These are phyloP conservation scores for Cryptophagus acutangulus DNA, from an alignment of 2,888 invertebrate genomes.

Conservation along the genomic window DNA sequence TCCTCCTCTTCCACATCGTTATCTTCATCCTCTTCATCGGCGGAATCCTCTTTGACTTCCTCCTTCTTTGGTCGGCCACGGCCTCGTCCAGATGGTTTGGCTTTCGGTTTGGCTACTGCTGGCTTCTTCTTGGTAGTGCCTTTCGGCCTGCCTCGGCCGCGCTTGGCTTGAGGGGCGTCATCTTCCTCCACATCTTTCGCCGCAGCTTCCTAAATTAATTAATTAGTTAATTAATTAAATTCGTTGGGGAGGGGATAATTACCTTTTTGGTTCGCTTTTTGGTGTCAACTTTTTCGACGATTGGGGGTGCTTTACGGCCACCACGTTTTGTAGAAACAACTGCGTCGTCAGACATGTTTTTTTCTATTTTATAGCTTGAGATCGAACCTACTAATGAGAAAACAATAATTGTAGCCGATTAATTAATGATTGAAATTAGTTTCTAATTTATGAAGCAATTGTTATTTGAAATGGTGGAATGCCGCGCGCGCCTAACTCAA, in stretches of 20 bases:
- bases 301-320: conserved; percentile 45
- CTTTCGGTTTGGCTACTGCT: conserved; percentile 43
- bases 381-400: conserved; percentile 5
- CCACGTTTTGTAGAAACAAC: conserved; percentile 44
- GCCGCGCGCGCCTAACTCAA: conserved; percentile 44
- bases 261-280: conserved; percentile 36
- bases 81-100: conserved; percentile 39
- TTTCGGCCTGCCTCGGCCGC: conserved; percentile 55
- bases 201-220: conserved; percentile 24
- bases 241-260: no score
- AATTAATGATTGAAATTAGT: no score
- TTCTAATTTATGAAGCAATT: no score
- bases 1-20: conserved; percentile 42
- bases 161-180: conserved; percentile 47
- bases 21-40: conserved; percentile 46
- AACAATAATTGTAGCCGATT: no score
- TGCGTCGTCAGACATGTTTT: conserved; percentile 45
- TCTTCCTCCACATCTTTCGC: conserved; percentile 35
- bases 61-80: conserved; percentile 50
- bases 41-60: conserved; percentile 45
- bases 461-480: conserved; percentile 30
- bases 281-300: conserved; percentile 31
- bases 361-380: conserved; percentile 8
- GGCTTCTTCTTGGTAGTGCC: conserved; percentile 51
- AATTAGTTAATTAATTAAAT: no score